A percentile compares a stretch with the other conserved stretches of the same genome.
phyloP scores from a whole-genome alignment of 2,888 invertebrate species.

The Aspidiotus rigidus region DNA sequence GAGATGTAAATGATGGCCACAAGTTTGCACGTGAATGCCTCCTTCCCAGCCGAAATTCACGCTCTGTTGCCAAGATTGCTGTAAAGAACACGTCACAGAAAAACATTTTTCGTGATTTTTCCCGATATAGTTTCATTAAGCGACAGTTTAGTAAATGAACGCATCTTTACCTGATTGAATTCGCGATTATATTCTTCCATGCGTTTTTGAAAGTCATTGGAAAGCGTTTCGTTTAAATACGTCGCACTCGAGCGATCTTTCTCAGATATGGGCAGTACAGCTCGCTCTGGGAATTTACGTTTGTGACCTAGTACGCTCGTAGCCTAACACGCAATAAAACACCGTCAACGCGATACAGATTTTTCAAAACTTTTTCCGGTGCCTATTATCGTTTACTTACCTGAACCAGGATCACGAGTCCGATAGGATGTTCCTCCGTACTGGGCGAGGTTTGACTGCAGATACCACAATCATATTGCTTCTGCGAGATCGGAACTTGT shows the following conservation, averaged over 20 bases:
- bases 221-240: slow-evolving; percentile 55
- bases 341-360: no score
- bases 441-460: slow-evolving; percentile 85
- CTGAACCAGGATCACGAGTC: slow-evolving; percentile 77
- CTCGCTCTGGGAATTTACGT: slow-evolving; percentile 49
- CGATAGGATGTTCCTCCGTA: slow-evolving; percentile 73
- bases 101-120: no score
- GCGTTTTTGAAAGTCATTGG: slow-evolving; percentile 65
- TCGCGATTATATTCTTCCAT: slow-evolving; percentile 65
- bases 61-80: slow-evolving; percentile 39
- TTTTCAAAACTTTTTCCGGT: no score
- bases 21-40: slow-evolving; percentile 87
- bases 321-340: slow-evolving; percentile 46
- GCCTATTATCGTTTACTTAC: slow-evolving; percentile 43
- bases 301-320: slow-evolving; percentile 81
- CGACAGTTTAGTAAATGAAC: no score
- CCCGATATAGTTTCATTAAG: no score
- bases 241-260: slow-evolving; percentile 52
- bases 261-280: slow-evolving; percentile 54
- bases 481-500: slow-evolving; percentile 41
- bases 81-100: neutral
- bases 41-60: slow-evolving; percentile 50
- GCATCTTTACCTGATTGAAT: slow-evolving; percentile 56
- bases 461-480: slow-evolving; percentile 89
- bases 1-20: slow-evolving; percentile 93